These are phyloP conservation scores for Delia radicum DNA, from an alignment of 1,140 invertebrate species.

Conservation along the genomic window DNA sequence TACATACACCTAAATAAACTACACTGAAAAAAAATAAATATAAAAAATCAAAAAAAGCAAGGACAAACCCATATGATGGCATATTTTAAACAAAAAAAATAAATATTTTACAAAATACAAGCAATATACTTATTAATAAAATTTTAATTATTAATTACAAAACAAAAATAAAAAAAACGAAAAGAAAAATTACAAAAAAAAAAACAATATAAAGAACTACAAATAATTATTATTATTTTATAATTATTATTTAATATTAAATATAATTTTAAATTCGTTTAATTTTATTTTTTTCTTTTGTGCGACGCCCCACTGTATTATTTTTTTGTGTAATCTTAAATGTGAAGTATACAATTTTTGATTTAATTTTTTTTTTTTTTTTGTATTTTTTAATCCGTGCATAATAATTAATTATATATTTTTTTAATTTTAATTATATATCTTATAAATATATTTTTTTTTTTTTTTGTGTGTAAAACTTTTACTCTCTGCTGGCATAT, in stretches of 20 bases:
- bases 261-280: neutral
- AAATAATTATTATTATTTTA: neutral
- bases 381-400: neutral
- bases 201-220: neutral
- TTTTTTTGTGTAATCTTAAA: constrained; percentile 1
- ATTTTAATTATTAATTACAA: too few relatives aligned
- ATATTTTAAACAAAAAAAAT: constrained; percentile 11
- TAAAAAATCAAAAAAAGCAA: constrained; percentile 8
- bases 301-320: neutral
- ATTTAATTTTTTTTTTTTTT: neutral
- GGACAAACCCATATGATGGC: constrained; percentile 32
- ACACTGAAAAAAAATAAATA: neutral
- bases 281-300: neutral
- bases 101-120: constrained; percentile 18
- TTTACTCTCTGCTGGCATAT: neutral
- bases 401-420: neutral
- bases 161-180: too few relatives aligned
- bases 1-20: neutral
- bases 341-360: neutral
- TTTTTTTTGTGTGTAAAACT: neutral
- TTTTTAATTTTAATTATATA: neutral
- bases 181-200: too few relatives aligned
- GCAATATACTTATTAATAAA: constrained; percentile 20
- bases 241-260: constrained; percentile 8
- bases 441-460: neutral